Conservation (phyloP, 2,113 vertebrate genomes). For the Anhinga anhinga region DNA sequence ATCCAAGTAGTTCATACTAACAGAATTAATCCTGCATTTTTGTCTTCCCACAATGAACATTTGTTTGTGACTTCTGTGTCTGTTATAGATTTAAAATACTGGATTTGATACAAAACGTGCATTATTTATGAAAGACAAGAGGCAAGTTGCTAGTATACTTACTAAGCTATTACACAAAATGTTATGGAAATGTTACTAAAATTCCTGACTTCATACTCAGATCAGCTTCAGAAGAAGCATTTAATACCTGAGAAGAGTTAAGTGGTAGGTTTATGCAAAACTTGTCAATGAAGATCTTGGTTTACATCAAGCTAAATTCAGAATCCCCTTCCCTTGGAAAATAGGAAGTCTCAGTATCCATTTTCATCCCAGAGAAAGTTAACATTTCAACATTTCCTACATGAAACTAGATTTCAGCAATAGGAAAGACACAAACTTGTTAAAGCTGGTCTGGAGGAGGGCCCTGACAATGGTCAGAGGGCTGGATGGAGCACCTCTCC, state of each 20-base stretch:
- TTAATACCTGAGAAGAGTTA: background rate
- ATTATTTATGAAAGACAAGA: slow-evolving; percentile 21
- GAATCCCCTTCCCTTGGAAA: background rate
- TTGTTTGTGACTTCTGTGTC: slow-evolving; percentile 16
- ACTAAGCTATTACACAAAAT: background rate
- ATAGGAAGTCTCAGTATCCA: background rate
- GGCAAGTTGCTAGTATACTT: background rate
- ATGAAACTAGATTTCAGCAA: background rate
- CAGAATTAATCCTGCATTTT: background rate
- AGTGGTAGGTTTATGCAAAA: background rate
- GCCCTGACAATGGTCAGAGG: fast-evolving
- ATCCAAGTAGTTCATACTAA: background rate
- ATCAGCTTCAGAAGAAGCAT: background rate
- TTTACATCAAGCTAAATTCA: background rate
- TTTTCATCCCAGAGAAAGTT: background rate
- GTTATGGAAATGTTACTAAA: background rate
- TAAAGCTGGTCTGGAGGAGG: background rate
- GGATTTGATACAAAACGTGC: background rate
- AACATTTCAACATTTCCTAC: background rate
- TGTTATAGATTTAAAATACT: slow-evolving; percentile 19
- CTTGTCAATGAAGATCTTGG: background rate
- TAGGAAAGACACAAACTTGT: background rate
- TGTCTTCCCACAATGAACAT: slow-evolving; percentile 10
- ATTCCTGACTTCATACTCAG: background rate
- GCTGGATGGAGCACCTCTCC: background rate